phyloP scores from a whole-genome alignment of 1,140 invertebrate species.

The Epicauta chinensis region DNA sequence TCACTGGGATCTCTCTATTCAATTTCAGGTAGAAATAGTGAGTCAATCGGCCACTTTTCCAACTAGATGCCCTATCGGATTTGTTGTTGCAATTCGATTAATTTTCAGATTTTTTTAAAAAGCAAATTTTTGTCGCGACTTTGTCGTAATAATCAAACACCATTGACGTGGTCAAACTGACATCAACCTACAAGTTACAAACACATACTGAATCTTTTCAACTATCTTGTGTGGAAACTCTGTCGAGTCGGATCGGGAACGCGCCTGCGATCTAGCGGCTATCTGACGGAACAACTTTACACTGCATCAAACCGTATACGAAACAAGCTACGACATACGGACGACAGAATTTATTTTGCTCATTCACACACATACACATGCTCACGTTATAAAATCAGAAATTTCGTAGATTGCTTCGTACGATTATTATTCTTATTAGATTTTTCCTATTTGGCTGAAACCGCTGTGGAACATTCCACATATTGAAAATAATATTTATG shows the following conservation, averaged over 20 bases:
- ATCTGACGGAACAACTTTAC: background rate
- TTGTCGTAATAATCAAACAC: slow-evolving; percentile 28
- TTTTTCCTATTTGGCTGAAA: slow-evolving; percentile 8
- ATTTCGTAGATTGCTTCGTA: slow-evolving; percentile 1
- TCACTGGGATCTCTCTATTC: too few species aligned
- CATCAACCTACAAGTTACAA: slow-evolving; percentile 35
- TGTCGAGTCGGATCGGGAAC: slow-evolving; percentile 35
- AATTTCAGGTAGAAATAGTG: too few species aligned
- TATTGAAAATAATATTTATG: slow-evolving; percentile 12
- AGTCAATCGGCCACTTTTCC: background rate
- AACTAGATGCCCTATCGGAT: background rate
- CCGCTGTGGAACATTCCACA: background rate
- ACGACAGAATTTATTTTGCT: too few species aligned
- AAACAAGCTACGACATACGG: slow-evolving; percentile 10
- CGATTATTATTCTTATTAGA: too few species aligned
- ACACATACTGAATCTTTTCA: slow-evolving; percentile 39
- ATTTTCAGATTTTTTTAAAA: too few species aligned
- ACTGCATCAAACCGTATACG: slow-evolving; percentile 1
- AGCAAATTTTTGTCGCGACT: background rate
- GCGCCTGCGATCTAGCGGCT: slow-evolving; percentile 43
- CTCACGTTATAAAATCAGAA: too few species aligned
- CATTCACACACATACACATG: too few species aligned
- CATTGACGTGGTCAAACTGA: slow-evolving; percentile 27
- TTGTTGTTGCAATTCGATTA: too few species aligned
- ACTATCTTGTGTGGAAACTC: slow-evolving; percentile 27